Conservation (phyloP, 1,140 invertebrate species). For the Zaprionus africanus region DNA sequence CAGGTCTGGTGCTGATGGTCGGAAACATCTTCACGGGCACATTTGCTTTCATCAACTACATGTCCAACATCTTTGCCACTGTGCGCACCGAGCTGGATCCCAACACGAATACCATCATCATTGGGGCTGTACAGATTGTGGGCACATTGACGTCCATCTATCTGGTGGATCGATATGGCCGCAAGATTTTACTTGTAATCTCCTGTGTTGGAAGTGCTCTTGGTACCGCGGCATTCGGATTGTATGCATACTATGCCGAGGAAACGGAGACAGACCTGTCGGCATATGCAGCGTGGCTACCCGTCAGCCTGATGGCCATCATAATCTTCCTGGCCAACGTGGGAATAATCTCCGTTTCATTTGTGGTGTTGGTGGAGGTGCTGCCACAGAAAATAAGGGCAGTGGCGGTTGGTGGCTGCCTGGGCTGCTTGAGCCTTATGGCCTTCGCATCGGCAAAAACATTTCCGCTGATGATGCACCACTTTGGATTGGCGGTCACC, state of each 20-base stretch:
- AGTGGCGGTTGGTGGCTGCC: slow-evolving; percentile 64
- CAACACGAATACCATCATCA: slow-evolving; percentile 86
- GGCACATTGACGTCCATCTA: slow-evolving; percentile 81
- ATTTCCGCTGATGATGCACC: slow-evolving; percentile 71
- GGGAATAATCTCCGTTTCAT: slow-evolving; percentile 68
- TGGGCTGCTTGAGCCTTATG: slow-evolving; percentile 65
- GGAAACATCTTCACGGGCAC: slow-evolving; percentile 71
- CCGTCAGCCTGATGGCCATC: slow-evolving; percentile 66
- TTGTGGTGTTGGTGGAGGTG: slow-evolving; percentile 74
- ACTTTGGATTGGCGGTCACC: slow-evolving; percentile 66
- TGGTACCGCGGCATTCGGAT: slow-evolving; percentile 56
- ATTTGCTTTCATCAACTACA: slow-evolving; percentile 77
- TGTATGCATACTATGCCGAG: slow-evolving; percentile 70
- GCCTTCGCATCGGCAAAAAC: slow-evolving; percentile 67
- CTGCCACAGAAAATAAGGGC: slow-evolving; percentile 69
- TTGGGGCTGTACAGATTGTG: slow-evolving; percentile 85
- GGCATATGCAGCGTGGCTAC: slow-evolving; percentile 65
- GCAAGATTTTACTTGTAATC: slow-evolving; percentile 62
- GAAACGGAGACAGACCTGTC: slow-evolving; percentile 52
- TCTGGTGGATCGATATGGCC: slow-evolving; percentile 73
- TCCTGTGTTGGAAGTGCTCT: slow-evolving; percentile 65
- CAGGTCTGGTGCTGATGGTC: slow-evolving; percentile 71
- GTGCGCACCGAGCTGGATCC: slow-evolving; percentile 86
- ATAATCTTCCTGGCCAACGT: slow-evolving; percentile 72
- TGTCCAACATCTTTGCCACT: slow-evolving; percentile 87